Percentiles rank a stretch among this genome's conserved stretches.
Conservation (phyloP, 2,113 vertebrate species). For the Prunella fulvescens region DNA sequence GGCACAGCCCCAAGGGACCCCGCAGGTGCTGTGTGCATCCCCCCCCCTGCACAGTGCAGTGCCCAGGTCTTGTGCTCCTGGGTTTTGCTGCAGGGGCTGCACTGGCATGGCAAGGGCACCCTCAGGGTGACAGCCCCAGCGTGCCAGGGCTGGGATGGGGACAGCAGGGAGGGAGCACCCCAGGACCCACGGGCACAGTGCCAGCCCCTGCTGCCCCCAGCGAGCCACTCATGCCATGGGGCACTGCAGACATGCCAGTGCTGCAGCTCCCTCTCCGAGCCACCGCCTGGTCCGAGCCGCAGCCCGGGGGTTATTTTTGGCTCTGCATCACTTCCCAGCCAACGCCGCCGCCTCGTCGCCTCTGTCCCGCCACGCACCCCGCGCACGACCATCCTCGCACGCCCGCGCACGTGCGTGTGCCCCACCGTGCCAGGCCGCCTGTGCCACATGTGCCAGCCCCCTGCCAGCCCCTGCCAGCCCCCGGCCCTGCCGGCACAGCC, state of each 20-base stretch:
- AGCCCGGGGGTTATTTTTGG: slow-evolving; percentile 42
- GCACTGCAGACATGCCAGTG: background rate
- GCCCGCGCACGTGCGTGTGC: accelerated
- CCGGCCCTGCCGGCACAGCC: background rate
- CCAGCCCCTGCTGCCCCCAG: background rate
- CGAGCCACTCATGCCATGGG: accelerated
- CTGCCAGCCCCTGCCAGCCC: background rate
- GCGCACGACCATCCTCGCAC: accelerated
- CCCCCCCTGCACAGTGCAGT: accelerated
- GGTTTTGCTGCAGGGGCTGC: background rate
- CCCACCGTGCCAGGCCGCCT: accelerated
- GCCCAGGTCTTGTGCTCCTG: background rate
- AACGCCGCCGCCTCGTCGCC: background rate
- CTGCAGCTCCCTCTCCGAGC: background rate
- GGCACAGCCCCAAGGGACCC: background rate
- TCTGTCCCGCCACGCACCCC: background rate
- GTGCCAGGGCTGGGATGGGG: background rate
- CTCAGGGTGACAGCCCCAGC: background rate
- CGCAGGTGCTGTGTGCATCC: accelerated
- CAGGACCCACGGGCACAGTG: accelerated
- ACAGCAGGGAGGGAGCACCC: background rate
- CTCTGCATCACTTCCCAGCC: slow-evolving; percentile 37
- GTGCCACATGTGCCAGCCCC: background rate
- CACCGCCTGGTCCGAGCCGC: background rate
- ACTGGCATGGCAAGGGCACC: background rate